Conservation (phyloP, 2,797 vertebrate species). For the Phaenicophaeus curvirostris region DNA sequence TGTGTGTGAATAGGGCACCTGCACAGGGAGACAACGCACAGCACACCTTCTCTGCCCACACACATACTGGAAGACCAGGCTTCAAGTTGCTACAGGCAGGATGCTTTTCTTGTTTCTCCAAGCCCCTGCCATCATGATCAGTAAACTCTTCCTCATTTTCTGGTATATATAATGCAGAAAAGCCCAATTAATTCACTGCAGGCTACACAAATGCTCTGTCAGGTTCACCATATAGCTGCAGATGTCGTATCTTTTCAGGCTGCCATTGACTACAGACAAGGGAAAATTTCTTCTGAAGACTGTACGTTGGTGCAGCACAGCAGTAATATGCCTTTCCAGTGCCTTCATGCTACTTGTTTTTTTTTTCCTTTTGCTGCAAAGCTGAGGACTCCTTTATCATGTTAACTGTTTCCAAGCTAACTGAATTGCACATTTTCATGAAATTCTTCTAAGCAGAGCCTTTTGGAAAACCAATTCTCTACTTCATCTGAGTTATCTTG, state of each 20-base stretch:
- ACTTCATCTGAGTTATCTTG: neutral
- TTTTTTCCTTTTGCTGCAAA: neutral
- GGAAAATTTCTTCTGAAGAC: neutral
- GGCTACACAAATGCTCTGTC: constrained; percentile 5
- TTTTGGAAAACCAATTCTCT: neutral
- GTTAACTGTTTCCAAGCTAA: constrained; percentile 40
- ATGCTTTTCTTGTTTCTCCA: neutral
- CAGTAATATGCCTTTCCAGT: neutral
- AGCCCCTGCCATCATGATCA: neutral
- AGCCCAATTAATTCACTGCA: constrained; percentile 23
- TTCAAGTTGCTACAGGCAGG: neutral
- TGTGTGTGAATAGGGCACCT: neutral
- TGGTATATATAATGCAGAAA: constrained; percentile 27
- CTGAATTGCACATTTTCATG: neutral
- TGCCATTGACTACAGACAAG: neutral
- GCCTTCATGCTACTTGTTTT: neutral
- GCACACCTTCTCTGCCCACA: neutral
- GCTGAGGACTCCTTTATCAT: neutral
- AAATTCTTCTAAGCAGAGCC: neutral
- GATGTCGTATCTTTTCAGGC: neutral
- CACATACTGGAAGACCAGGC: neutral
- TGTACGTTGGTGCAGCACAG: neutral
- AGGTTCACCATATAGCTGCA: neutral
- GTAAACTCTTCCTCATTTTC: constrained; percentile 1
- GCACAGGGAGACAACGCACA: neutral